A percentile compares a stretch with the other conserved stretches of the same genome.
phyloP scores from a whole-genome alignment of 2,888 invertebrate genomes.

The Watsonalla cultraria region DNA sequence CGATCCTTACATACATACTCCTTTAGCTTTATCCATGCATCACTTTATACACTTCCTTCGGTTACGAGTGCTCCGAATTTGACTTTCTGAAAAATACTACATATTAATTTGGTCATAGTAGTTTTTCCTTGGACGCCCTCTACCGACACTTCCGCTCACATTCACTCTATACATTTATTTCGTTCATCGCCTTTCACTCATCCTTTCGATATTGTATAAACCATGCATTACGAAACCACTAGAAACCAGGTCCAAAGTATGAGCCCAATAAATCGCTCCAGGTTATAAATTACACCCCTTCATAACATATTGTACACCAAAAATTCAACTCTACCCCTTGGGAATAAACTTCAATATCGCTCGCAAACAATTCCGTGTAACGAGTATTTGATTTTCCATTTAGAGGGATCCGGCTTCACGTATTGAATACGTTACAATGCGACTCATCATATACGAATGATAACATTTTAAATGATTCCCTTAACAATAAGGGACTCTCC shows the following conservation, averaged over 20 bases:
- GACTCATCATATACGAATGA: slow-evolving; percentile 21
- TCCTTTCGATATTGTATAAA: no score
- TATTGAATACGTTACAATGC: slow-evolving; percentile 36
- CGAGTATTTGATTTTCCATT: slow-evolving; percentile 53
- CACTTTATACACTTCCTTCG: no score
- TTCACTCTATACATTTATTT: no score
- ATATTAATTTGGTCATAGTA: no score
- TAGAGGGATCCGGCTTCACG: slow-evolving; percentile 25
- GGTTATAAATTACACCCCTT: slow-evolving; percentile 13
- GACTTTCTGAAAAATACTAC: no score
- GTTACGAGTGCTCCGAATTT: no score
- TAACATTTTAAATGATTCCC: slow-evolving; percentile 18
- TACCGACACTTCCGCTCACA: no score
- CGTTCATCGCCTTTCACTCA: no score
- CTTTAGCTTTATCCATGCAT: no score
- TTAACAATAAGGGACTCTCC: background rate
- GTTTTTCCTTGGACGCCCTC: no score
- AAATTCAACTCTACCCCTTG: slow-evolving; percentile 21
- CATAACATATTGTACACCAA: slow-evolving; percentile 18
- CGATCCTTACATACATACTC: no score
- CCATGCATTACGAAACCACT: slow-evolving; percentile 4
- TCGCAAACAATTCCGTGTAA: slow-evolving; percentile 20
- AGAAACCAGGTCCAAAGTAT: background rate
- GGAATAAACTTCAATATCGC: slow-evolving; percentile 29
- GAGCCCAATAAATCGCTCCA: background rate